These are phyloP conservation scores for Drosophila meridionalis DNA, from an alignment of 2,888 invertebrate genomes.

Conservation along the genomic window DNA sequence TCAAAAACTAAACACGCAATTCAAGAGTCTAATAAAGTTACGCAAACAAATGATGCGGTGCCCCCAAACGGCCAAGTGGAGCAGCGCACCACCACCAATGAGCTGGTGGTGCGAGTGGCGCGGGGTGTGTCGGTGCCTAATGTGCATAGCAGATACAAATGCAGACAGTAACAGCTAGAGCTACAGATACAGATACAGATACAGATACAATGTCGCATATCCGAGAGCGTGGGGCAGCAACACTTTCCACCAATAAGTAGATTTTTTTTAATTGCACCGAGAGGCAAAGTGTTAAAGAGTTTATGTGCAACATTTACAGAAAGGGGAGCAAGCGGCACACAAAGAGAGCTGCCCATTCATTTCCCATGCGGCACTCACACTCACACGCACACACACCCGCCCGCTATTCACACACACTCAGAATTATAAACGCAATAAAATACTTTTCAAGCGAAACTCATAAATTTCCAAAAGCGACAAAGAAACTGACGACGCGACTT, in stretches of 20 bases:
- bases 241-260: slow-evolving; percentile 72
- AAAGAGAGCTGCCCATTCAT: slow-evolving; percentile 63
- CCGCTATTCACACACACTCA: slow-evolving; percentile 42
- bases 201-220: slow-evolving; percentile 63
- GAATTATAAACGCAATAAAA: slow-evolving; percentile 83
- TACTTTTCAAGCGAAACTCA: slow-evolving; percentile 83
- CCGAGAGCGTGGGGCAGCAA: slow-evolving; percentile 37
- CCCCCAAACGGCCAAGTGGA: slow-evolving; percentile 72
- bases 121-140: slow-evolving; percentile 49
- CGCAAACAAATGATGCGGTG: slow-evolving; percentile 82
- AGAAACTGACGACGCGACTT: slow-evolving; percentile 64
- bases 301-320: slow-evolving; percentile 82
- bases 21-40: slow-evolving; percentile 81
- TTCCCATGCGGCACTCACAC: slow-evolving; percentile 69
- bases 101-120: neutral
- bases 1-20: slow-evolving; percentile 79
- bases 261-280: slow-evolving; percentile 76
- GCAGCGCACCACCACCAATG: slow-evolving; percentile 44
- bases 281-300: slow-evolving; percentile 83
- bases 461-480: slow-evolving; percentile 82
- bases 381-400: slow-evolving; percentile 22
- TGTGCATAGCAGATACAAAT: slow-evolving; percentile 61
- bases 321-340: slow-evolving; percentile 24
- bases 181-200: slow-evolving; percentile 33
- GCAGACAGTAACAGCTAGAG: slow-evolving; percentile 32